These are phyloP conservation scores for Falcaria lacertinaria DNA, from an alignment of 2,888 invertebrate species.

Conservation along the genomic window DNA sequence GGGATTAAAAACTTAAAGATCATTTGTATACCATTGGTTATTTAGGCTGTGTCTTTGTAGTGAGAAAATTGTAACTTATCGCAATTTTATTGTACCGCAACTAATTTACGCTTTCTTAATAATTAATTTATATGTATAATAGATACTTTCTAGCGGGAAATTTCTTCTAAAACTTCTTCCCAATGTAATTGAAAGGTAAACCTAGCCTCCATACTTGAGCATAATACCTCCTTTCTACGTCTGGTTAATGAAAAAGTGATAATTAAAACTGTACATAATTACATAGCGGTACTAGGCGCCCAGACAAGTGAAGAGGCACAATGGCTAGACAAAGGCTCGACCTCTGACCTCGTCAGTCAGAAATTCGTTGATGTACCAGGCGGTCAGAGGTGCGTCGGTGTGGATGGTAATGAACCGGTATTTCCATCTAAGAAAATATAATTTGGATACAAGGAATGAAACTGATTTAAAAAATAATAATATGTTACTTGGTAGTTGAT, in stretches of 20 bases:
- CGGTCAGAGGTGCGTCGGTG: conserved; percentile 29
- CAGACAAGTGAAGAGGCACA: conserved; percentile 29
- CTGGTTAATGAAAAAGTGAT: conserved; percentile 27
- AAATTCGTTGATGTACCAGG: conserved; percentile 25
- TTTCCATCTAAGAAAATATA: background rate
- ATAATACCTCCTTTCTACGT: background rate
- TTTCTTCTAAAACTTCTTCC: too few species aligned
- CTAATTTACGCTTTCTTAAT: too few species aligned
- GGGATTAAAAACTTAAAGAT: too few species aligned
- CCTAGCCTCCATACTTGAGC: background rate
- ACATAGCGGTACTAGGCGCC: conserved; percentile 46
- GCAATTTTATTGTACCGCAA: too few species aligned
- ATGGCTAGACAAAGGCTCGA: conserved; percentile 41
- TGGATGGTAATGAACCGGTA: conserved; percentile 6
- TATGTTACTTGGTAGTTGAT: too few species aligned
- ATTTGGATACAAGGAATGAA: background rate
- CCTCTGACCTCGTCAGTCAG: conserved; percentile 46
- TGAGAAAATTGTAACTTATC: too few species aligned
- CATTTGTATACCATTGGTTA: too few species aligned
- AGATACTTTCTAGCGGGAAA: too few species aligned
- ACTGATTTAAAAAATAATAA: too few species aligned
- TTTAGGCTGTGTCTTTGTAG: too few species aligned
- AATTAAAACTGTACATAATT: conserved; percentile 46
- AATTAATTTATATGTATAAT: too few species aligned
- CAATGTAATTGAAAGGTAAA: too few species aligned